Evolutionary conservation across 2,113 vertebrate species (phyloP).

Genomic region (Siphamia tubifer): DNA sequence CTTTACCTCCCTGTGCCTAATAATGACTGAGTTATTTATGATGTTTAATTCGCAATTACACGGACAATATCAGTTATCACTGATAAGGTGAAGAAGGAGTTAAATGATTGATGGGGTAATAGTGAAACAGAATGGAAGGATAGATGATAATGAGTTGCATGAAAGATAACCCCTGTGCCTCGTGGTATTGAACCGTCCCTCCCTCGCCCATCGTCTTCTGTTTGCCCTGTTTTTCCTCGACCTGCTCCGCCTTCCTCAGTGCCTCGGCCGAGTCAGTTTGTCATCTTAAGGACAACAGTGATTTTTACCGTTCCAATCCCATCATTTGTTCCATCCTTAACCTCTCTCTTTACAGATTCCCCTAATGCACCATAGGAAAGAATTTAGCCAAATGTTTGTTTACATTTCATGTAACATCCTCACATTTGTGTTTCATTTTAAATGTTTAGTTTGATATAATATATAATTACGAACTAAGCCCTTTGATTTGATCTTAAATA

Average conservation of each 20-base stretch:
- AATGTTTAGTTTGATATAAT: too few species aligned
- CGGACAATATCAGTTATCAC: background rate
- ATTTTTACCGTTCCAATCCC: conserved; percentile 5
- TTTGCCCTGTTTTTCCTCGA: background rate
- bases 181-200: conserved; percentile 10
- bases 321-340: background rate
- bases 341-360: background rate
- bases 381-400: conserved; percentile 43
- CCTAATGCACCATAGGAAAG: background rate
- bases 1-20: conserved; percentile 59
- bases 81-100: background rate
- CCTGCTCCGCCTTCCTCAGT: conserved; percentile 39
- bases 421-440: background rate
- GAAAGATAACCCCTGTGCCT: conserved; percentile 32
- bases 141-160: conserved; percentile 6
- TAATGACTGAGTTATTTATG: conserved; percentile 10
- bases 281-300: conserved; percentile 19
- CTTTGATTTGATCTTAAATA: too few species aligned
- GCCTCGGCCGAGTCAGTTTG: conserved; percentile 38
- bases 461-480: too few species aligned
- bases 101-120: background rate
- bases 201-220: background rate
- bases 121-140: background rate
- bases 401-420: conserved; percentile 19
- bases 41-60: background rate